Percentiles rank a stretch among this genome's conserved stretches.
These are phyloP conservation scores for Grantiella picta DNA, from an alignment of 2,113 vertebrate genomes.

Conservation along the genomic window DNA sequence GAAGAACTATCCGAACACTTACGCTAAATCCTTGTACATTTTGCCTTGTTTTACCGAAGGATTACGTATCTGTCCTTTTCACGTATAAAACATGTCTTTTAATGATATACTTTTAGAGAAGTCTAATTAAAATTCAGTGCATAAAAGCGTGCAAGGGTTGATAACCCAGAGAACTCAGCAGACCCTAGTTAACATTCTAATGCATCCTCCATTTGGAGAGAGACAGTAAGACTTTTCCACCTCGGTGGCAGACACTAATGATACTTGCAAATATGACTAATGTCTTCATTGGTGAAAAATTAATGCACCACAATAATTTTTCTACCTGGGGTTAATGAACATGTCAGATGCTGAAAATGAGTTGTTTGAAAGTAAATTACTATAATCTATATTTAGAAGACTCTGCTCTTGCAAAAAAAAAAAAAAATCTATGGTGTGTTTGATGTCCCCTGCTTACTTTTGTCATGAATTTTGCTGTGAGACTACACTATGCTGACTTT, in stretches of 20 bases:
- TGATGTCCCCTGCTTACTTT: conserved; percentile 56
- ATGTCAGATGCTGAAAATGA: conserved; percentile 92
- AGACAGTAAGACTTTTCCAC: conserved; percentile 75
- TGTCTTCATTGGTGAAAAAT: conserved; percentile 90
- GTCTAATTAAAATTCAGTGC: conserved; percentile 71
- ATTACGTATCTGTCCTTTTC: conserved; percentile 54
- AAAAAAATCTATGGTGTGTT: conserved; percentile 10
- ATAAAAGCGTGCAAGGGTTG: conserved; percentile 55
- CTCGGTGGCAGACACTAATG: conserved; percentile 78
- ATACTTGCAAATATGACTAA: conserved; percentile 89
- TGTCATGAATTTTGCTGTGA: conserved; percentile 28
- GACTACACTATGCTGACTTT: neutral
- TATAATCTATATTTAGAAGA: conserved; percentile 93
- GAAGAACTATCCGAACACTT: conserved; percentile 36
- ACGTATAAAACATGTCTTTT: conserved; percentile 56
- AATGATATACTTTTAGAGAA: conserved; percentile 63
- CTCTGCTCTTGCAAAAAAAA: conserved; percentile 44
- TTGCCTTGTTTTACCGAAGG: conserved; percentile 61
- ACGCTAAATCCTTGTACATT: conserved; percentile 51
- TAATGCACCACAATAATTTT: conserved; percentile 88
- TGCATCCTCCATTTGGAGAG: conserved; percentile 69
- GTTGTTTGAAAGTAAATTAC: conserved; percentile 96
- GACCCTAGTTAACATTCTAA: conserved; percentile 73
- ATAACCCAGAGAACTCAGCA: conserved; percentile 63
- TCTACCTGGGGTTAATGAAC: conserved; percentile 92